phyloP scores from a whole-genome alignment of 2,888 invertebrate species.

The Argynnis bischoffii region DNA sequence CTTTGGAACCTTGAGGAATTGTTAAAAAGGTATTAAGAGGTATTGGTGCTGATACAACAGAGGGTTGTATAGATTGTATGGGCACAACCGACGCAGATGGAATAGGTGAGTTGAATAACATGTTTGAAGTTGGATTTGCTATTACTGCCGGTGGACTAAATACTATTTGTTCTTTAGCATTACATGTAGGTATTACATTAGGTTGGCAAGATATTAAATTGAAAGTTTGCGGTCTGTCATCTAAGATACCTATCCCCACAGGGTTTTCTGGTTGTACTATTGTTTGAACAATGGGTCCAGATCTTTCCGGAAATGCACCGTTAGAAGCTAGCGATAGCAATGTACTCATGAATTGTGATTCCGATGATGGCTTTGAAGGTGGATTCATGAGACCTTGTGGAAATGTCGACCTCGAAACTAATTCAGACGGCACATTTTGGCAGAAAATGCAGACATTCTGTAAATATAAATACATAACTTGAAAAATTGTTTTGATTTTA shows the following conservation, averaged over 20 bases:
- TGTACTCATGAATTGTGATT: conserved; percentile 44
- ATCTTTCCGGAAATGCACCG: conserved; percentile 43
- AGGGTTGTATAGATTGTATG: neutral
- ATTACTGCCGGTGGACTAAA: conserved; percentile 2
- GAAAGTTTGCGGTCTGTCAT: conserved; percentile 16
- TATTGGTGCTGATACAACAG: conserved; percentile 3
- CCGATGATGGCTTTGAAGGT: conserved; percentile 28
- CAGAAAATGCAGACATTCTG: conserved; percentile 38
- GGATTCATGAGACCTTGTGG: neutral
- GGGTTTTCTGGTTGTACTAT: conserved; percentile 19
- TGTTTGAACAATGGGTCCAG: conserved; percentile 28
- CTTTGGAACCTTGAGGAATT: conserved; percentile 32
- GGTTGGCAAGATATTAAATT: conserved; percentile 17
- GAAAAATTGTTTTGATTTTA: conserved; percentile 13
- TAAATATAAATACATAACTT: conserved; percentile 20
- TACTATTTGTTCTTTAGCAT: conserved; percentile 11
- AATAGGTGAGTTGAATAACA: neutral
- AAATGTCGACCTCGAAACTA: neutral
- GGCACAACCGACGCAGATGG: neutral
- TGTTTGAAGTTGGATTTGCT: neutral
- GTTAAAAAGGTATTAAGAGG: conserved; percentile 1
- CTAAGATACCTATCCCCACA: neutral
- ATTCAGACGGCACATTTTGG: conserved; percentile 38
- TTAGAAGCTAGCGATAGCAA: conserved; percentile 44
- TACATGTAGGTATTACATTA: conserved; percentile 12